phyloP scores from a whole-genome alignment of 2,113 vertebrate species.

The Caloenas nicobarica region DNA sequence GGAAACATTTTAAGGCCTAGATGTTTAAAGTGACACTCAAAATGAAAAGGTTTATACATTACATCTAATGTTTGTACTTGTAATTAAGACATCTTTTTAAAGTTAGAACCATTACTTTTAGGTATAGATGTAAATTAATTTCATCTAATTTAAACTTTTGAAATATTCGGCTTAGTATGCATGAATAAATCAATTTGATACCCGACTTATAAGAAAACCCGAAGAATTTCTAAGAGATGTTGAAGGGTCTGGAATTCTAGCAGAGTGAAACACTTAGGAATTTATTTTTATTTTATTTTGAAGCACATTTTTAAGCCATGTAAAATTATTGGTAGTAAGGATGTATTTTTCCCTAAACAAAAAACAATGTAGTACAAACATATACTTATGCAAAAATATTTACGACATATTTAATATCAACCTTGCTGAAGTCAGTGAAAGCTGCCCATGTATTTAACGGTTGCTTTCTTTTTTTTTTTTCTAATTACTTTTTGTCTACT shows the following conservation, averaged over 20 bases:
- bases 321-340: not conserved
- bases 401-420: not conserved
- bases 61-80: not conserved
- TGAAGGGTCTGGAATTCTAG: not conserved
- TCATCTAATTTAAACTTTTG: not conserved
- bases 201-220: not conserved
- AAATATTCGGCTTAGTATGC: not conserved
- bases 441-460: not conserved
- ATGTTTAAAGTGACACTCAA: not conserved
- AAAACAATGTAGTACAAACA: fast-evolving
- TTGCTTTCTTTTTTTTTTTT: not conserved
- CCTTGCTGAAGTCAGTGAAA: not conserved
- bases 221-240: not conserved
- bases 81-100: not conserved
- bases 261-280: not conserved
- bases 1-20: not conserved
- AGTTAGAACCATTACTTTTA: not conserved
- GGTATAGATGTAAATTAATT: not conserved
- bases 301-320: not conserved
- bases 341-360: not conserved
- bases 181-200: not conserved
- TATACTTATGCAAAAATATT: not conserved
- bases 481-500: not conserved
- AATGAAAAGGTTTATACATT: not conserved
- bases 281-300: not conserved